Conservation (phyloP, 2,888 invertebrate genomes). For the Atherix ibis region DNA sequence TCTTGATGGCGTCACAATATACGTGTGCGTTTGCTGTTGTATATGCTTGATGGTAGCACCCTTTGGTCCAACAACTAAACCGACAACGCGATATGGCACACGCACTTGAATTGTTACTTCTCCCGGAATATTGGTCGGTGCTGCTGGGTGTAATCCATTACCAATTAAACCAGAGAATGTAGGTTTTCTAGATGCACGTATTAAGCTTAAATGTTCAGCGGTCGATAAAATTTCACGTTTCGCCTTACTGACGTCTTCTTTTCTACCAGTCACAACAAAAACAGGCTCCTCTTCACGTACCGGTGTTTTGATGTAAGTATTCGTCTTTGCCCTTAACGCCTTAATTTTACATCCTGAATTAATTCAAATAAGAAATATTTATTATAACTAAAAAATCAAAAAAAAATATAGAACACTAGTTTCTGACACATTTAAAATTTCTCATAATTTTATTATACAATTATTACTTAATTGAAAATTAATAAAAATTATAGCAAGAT, state of each 20-base stretch:
- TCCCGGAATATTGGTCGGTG: slow-evolving; percentile 72
- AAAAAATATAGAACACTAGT: too few species aligned
- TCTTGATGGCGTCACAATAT: slow-evolving; percentile 95
- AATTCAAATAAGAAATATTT: slow-evolving; percentile 2
- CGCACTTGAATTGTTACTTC: slow-evolving; percentile 93
- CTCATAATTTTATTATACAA: too few species aligned
- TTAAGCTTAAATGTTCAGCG: slow-evolving; percentile 98
- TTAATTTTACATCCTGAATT: slow-evolving; percentile 99
- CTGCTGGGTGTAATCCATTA: slow-evolving; percentile 51
- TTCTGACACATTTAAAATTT: too few species aligned
- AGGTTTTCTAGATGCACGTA: slow-evolving; percentile 82
- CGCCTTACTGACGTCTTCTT: slow-evolving; percentile 94
- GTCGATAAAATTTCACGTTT: slow-evolving; percentile 96
- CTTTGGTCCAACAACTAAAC: slow-evolving; percentile 96
- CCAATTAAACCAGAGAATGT: slow-evolving; percentile 36
- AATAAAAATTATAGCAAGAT: too few species aligned
- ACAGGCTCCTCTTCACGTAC: slow-evolving; percentile 98
- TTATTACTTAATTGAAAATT: too few species aligned
- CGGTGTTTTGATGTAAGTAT: slow-evolving; percentile 99
- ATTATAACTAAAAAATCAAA: slow-evolving; percentile 1
- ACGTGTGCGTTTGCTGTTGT: slow-evolving; percentile 97
- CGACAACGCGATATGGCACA: slow-evolving; percentile 97
- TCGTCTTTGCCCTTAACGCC: slow-evolving; percentile 95
- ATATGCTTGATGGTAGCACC: slow-evolving; percentile 99
- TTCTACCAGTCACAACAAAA: slow-evolving; percentile 96